Base-by-base conservation (phyloP, 2,113 vertebrate species). In the Hymenochirus boettgeri region DNA sequence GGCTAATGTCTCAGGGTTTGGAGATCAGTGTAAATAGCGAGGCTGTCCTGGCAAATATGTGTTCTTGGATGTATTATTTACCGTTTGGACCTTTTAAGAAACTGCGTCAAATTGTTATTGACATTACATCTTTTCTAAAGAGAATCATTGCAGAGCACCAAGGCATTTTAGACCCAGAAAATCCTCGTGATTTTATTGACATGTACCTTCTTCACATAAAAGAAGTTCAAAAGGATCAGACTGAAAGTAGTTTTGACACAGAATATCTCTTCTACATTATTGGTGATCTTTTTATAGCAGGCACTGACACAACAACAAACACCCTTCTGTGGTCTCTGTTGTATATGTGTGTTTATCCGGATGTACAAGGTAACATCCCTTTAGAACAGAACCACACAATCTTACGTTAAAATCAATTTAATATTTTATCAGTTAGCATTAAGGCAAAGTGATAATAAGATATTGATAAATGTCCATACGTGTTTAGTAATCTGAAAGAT, bases 231-330 rank as follows among this genome's bases (percentile, higher is more conserved):
- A 85, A 82, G 18, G 78, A 72, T 19, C 78, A 84, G 23, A 69
- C 79, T 11, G 79, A 84, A 33, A 89, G 79, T 62, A 91, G 87
- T 69, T 98, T 97, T 72, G 81, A 86, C 5, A 94, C 96, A 2
- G 94, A 99, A 4, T 95, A 99, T 64, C 79, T 99, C 5, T 93
- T 99, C 72, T 96, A 93, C 69, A 92, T 97, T 63, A 92, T 99
- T 9, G 89, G 89, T 7, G 96, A 99, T 73, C 91, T 99, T 37
- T 98, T 99, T 73, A 85, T 99, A 0, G 96, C 96, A 2, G 96
- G 96, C 50, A 98, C 95, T 0, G 96, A 99, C 71, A 99, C 96
- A 1, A 99, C 94, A 10, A 88, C 94, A 6, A 98, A 98, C 72
- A 93, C 94, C 0, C 12, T 98, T n/a, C 80, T 98, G 27, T 99